Conservation (phyloP, 2,888 invertebrate genomes). For the Lasioglossum zephyrum region DNA sequence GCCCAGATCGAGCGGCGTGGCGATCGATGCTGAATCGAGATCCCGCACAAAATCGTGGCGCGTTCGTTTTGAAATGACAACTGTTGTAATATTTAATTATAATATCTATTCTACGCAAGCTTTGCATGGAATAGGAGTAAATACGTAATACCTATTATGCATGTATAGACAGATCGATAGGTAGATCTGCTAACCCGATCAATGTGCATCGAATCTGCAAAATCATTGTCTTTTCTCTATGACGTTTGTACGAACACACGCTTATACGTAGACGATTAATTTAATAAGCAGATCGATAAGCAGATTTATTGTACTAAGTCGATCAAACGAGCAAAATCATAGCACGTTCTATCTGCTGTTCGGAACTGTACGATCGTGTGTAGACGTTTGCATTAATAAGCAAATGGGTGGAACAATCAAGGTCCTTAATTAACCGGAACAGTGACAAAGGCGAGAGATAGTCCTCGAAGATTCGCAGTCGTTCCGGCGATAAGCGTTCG, state of each 20-base stretch:
- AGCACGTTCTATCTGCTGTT: background rate
- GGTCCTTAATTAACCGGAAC: background rate
- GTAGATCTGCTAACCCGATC: background rate
- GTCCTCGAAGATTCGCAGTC: constrained; percentile 2
- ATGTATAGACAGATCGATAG: background rate
- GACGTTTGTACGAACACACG: no score
- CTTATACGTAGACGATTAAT: background rate
- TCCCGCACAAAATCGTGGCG: background rate
- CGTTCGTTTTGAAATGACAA: background rate
- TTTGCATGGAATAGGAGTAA: no score
- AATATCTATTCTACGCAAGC: no score
- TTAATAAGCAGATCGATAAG: background rate
- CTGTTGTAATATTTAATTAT: no score
- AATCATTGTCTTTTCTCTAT: background rate
- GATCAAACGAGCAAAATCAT: background rate
- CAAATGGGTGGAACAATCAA: background rate
- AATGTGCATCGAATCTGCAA: no score
- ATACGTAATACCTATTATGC: no score
- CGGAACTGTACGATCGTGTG: background rate
- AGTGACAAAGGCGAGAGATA: background rate
- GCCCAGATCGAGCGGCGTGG: background rate
- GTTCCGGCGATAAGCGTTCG: background rate
- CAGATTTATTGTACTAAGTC: background rate
- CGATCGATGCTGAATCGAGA: background rate
- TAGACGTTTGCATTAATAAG: background rate